These are phyloP conservation scores for Drosophila greeni DNA, from an alignment of 2,888 invertebrate species.

Conservation along the genomic window DNA sequence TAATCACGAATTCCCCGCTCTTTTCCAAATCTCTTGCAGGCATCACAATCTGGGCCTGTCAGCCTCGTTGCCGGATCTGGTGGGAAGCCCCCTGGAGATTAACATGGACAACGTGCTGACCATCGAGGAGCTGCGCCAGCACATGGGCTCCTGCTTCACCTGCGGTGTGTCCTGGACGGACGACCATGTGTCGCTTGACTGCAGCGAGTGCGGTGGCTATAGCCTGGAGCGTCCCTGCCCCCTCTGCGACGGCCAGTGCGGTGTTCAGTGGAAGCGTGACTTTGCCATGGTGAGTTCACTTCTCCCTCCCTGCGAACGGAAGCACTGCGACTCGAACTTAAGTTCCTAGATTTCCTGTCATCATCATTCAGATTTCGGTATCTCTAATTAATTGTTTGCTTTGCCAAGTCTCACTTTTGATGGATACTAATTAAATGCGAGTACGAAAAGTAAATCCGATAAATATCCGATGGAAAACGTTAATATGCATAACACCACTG, in stretches of 20 bases:
- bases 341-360: conserved; percentile 5
- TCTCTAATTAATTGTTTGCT: conserved; percentile 16
- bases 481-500: conserved; percentile 31
- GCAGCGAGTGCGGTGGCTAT: conserved; percentile 89
- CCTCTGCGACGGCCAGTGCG: conserved; percentile 86
- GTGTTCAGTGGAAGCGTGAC: conserved; percentile 86
- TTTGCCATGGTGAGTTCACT: conserved; percentile 84
- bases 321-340: conserved; percentile 1
- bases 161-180: conserved; percentile 90
- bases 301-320: not conserved
- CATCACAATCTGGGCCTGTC: conserved; percentile 78
- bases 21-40: conserved; percentile 61
- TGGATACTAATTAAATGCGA: conserved; percentile 28
- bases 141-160: conserved; percentile 87
- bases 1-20: conserved; percentile 32
- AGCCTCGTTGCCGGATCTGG: conserved; percentile 78
- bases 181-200: conserved; percentile 87
- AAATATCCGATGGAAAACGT: conserved; percentile 20
- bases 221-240: conserved; percentile 87
- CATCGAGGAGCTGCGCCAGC: conserved; percentile 85
- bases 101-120: conserved; percentile 81
- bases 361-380: conserved; percentile 18
- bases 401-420: conserved; percentile 21
- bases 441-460: conserved; percentile 21
- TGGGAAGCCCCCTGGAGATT: conserved; percentile 77